Conservation (phyloP, 2,888 invertebrate species). For the Papilio demoleus region DNA sequence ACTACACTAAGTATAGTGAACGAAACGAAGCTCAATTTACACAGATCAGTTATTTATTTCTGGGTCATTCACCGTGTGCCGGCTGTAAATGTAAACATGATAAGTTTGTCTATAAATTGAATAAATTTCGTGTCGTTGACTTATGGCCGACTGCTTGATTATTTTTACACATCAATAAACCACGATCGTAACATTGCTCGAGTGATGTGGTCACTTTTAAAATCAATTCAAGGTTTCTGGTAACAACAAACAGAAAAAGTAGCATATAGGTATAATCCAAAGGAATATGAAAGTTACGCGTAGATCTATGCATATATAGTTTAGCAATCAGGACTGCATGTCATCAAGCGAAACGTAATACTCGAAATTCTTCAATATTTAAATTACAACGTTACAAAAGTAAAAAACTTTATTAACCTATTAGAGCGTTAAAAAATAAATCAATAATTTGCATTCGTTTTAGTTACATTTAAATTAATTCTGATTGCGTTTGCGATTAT, state of each 20-base stretch:
- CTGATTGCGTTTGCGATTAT: constrained; percentile 49
- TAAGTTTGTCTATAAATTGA: constrained; percentile 49
- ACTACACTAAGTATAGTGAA: neutral
- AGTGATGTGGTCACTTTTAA: neutral
- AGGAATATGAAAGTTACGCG: too few species aligned
- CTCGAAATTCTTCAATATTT: neutral
- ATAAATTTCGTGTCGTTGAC: constrained; percentile 48
- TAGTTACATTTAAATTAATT: constrained; percentile 24
- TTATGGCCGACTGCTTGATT: constrained; percentile 40
- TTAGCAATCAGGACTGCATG: neutral
- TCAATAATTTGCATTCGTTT: constrained; percentile 7
- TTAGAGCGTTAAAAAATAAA: neutral
- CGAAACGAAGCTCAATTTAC: constrained; percentile 4
- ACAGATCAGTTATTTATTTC: constrained; percentile 37
- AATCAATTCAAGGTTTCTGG: too few species aligned
- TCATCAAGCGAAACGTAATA: neutral
- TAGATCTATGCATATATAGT: too few species aligned
- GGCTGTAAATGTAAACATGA: constrained; percentile 44
- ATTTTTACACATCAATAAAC: constrained; percentile 38
- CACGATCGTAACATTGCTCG: neutral
- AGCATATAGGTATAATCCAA: too few species aligned
- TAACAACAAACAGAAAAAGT: too few species aligned
- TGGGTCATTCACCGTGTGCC: constrained; percentile 43
- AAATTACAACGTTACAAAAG: neutral
- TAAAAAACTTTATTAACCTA: neutral